Evolutionary conservation across 2,888 invertebrate species (phyloP), one percentile per base, ranked within the genome.

Genomic region (Cordilura impudica): DNA sequence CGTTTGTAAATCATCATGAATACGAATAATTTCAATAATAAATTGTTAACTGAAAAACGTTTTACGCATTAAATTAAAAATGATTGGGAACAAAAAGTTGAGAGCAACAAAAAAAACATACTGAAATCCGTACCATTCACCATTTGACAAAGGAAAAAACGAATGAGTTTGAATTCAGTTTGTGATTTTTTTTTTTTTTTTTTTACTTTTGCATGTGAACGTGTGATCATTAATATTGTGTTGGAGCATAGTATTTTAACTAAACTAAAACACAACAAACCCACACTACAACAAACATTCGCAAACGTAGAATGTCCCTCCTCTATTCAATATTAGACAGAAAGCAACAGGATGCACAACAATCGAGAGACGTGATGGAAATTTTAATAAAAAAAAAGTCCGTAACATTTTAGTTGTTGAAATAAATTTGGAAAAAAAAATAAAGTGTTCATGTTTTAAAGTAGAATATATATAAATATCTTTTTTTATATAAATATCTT

Each of bases 201-300:
- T 18, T 7, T 21, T 49, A 21, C 35, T 63, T 49, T 45, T 60
- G 23, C 69, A 69, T 69, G 35, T 4, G 56, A 47, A 63, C 63
- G 49, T 63, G 63, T 49, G 63, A 63, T 63, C 63, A 63, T 63
- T 63, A 63, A 51, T 63, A 63, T 63, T 63, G 35, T 63, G 51
- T 51, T 49, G 47, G n/a, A n/a, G n/a, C 26, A 63, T 29, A 35
- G 63, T 49, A 63, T 63, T 51, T 31, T 51, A 14, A 21, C n/a
- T n/a, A n/a, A n/a, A n/a, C n/a, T n/a, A n/a, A n/a, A n/a, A n/a
- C n/a, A n/a, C n/a, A n/a, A n/a, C n/a, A n/a, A n/a, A n/a, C n/a
- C n/a, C n/a, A n/a, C n/a, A n/a, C n/a, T n/a, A n/a, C n/a, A n/a
- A n/a, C n/a, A n/a, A n/a, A n/a, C n/a, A n/a, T n/a, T n/a, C n/a